A percentile compares a stretch with the other conserved stretches of the same genome.
Conservation (phyloP, 2,797 vertebrate genomes). For the Muscicapa comitata region DNA sequence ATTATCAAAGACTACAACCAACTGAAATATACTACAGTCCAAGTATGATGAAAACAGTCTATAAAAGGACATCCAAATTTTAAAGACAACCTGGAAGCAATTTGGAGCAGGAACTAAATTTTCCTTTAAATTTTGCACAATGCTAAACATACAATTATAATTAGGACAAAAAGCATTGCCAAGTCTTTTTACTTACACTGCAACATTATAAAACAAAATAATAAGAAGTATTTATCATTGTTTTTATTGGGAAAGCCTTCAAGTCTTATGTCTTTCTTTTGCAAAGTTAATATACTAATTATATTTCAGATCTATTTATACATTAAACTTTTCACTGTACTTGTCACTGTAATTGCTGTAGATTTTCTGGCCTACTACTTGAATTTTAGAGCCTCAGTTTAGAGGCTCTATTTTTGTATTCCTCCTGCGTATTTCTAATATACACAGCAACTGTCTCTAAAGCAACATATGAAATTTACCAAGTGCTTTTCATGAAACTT, state of each 20-base stretch:
- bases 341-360: neutral
- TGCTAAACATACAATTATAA: neutral
- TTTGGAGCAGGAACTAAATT: neutral
- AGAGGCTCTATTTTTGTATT: neutral
- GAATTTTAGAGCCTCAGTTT: neutral
- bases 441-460: neutral
- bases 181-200: neutral
- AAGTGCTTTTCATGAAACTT: fast-evolving
- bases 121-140: neutral
- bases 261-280: neutral
- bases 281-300: neutral
- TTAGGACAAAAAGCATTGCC: neutral
- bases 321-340: neutral
- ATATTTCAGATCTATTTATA: neutral
- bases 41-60: neutral
- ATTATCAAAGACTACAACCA: neutral
- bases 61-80: neutral
- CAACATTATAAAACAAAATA: neutral
- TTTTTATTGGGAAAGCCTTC: neutral
- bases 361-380: neutral
- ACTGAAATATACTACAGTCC: neutral
- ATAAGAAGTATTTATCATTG: neutral
- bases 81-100: neutral
- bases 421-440: neutral
- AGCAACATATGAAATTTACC: neutral